A percentile compares a stretch with the other conserved stretches of the same genome.
These are phyloP conservation scores for Greenwoodochromis staneri DNA, from an alignment of 2,113 vertebrate genomes.

Conservation along the genomic window DNA sequence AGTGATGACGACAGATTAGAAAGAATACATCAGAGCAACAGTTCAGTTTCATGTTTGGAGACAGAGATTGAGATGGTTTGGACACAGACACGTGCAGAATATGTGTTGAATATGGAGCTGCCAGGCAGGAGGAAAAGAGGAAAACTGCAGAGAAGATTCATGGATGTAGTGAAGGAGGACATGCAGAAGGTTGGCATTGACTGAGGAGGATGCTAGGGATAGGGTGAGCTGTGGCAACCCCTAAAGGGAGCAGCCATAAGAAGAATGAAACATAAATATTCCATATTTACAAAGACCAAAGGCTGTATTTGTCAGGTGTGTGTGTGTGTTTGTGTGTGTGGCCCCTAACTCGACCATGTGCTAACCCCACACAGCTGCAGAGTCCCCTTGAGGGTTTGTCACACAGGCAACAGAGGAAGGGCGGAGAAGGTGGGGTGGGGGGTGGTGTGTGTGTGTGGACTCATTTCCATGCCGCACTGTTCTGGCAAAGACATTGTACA, in stretches of 20 bases:
- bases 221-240: neutral
- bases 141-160: neutral
- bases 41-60: neutral
- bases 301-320: constrained; percentile 31
- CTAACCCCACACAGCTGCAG: constrained; percentile 72
- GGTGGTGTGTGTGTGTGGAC: neutral
- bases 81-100: neutral
- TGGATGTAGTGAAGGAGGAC: neutral
- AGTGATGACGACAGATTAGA: neutral
- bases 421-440: neutral
- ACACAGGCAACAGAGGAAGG: constrained; percentile 61
- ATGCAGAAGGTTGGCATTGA: neutral
- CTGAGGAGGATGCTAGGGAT: neutral
- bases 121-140: neutral
- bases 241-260: neutral
- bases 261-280: constrained; percentile 18
- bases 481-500: constrained; percentile 62
- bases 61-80: neutral
- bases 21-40: neutral
- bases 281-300: constrained; percentile 42
- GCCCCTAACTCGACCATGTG: constrained; percentile 70
- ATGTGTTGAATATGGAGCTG: neutral
- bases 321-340: constrained; percentile 57
- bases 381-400: constrained; percentile 69
- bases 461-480: constrained; percentile 55